These are phyloP conservation scores for Palythoa heliodiscus DNA, from an alignment of 92 coral and sea anemone species.

Conservation along the genomic window DNA sequence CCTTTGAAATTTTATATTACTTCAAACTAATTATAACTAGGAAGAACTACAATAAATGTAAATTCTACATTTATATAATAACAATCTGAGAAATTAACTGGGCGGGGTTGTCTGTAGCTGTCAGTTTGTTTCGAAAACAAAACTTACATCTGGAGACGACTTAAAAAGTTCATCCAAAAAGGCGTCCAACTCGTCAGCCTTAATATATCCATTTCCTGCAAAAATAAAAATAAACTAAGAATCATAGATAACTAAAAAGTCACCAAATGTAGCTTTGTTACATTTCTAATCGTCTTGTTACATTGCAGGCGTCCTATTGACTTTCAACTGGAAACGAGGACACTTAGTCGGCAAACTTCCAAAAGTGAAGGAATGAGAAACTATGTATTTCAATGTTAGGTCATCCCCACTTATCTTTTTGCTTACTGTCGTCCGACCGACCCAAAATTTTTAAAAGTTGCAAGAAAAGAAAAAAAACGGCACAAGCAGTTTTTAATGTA, in stretches of 20 bases:
- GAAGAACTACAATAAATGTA: not conserved
- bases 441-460: no score
- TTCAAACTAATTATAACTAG: not conserved
- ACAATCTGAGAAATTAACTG: not conserved
- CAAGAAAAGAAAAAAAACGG: no score
- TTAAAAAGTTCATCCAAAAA: slow-evolving; percentile 22
- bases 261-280: not conserved
- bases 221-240: not conserved
- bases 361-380: not conserved
- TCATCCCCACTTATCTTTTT: no score
- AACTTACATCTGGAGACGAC: slow-evolving; percentile 12
- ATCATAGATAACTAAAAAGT: not conserved
- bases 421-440: no score
- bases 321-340: no score
- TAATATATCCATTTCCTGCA: slow-evolving; percentile 42
- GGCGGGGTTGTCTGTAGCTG: not conserved
- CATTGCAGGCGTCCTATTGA: no score
- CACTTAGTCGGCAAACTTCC: not conserved
- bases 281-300: no score
- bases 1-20: not conserved
- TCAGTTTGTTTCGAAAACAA: not conserved
- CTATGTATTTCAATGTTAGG: not conserved
- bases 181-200: slow-evolving; percentile 23
- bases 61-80: not conserved
- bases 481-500: no score